Evolutionary conservation across 1,140 invertebrate genomes (phyloP).

Genomic region (Heliconius eleuchia): DNA sequence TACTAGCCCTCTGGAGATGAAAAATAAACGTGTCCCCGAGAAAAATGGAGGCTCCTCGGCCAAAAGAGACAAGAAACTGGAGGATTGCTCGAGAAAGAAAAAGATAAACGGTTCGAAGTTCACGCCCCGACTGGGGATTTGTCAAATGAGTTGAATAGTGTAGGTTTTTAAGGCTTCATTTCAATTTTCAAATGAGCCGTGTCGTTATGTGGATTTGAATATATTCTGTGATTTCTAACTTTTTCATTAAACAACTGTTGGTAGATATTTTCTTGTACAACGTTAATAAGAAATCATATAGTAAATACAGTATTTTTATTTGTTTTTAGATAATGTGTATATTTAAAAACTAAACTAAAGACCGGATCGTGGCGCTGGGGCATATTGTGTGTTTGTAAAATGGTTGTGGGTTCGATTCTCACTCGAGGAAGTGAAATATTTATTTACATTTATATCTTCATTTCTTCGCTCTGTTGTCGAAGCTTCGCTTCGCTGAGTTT

Average conservation of each 20-base stretch:
- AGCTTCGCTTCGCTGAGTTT: too few relatives aligned
- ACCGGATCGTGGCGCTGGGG: too few relatives aligned
- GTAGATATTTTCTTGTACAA: too few relatives aligned
- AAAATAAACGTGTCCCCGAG: constrained; percentile 72
- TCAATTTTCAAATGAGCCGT: constrained; percentile 47
- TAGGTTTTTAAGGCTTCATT: constrained; percentile 43
- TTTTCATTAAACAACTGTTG: neutral
- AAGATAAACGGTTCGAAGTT: constrained; percentile 39
- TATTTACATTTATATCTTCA: too few relatives aligned
- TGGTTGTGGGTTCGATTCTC: too few relatives aligned
- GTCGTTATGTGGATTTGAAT: neutral
- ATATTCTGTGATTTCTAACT: neutral
- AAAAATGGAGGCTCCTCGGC: constrained; percentile 50
- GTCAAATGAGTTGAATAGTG: constrained; percentile 58
- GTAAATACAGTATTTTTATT: too few relatives aligned
- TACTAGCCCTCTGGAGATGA: constrained; percentile 73
- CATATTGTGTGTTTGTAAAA: too few relatives aligned
- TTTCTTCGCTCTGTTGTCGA: too few relatives aligned
- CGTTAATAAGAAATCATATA: too few relatives aligned
- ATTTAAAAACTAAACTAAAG: too few relatives aligned
- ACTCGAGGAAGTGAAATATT: too few relatives aligned
- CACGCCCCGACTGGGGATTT: constrained; percentile 49
- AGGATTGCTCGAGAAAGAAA: constrained; percentile 34
- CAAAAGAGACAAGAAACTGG: constrained; percentile 41
- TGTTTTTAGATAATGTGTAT: too few relatives aligned